Evolutionary conservation across 2,113 vertebrate genomes (phyloP).

Genomic region (Ictidomys tridecemlineatus): DNA sequence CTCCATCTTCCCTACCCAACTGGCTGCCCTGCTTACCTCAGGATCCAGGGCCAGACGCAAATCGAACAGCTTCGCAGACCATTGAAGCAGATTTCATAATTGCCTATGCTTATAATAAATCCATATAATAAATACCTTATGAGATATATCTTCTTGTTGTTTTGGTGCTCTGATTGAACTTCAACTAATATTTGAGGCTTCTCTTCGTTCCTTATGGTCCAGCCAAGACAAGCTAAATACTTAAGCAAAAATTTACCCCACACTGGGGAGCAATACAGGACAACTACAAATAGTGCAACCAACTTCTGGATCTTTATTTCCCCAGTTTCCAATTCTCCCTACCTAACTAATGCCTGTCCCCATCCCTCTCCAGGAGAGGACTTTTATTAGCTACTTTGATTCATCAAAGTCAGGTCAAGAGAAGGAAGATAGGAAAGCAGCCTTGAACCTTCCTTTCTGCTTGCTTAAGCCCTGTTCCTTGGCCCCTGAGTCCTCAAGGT

Average conservation of each 20-base stretch:
- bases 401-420: not conserved
- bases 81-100: not conserved
- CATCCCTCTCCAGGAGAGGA: not conserved
- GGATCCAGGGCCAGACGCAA: not conserved
- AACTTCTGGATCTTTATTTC: not conserved
- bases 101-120: not conserved
- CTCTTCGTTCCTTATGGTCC: not conserved
- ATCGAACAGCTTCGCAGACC: not conserved
- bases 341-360: not conserved
- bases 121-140: not conserved
- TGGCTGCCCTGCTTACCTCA: not conserved
- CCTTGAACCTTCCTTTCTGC: not conserved
- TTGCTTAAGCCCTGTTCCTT: too few relatives aligned
- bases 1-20: not conserved
- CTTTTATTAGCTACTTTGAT: not conserved
- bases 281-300: conserved; percentile 3
- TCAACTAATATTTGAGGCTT: not conserved
- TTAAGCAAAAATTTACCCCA: not conserved
- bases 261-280: not conserved
- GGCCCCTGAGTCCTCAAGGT: not conserved
- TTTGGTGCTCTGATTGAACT: not conserved
- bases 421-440: not conserved
- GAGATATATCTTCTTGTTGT: not conserved
- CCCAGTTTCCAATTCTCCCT: not conserved
- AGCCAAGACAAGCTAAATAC: not conserved